phyloP scores from a whole-genome alignment of 2,797 vertebrate species.

The Arnoldichthys spilopterus region DNA sequence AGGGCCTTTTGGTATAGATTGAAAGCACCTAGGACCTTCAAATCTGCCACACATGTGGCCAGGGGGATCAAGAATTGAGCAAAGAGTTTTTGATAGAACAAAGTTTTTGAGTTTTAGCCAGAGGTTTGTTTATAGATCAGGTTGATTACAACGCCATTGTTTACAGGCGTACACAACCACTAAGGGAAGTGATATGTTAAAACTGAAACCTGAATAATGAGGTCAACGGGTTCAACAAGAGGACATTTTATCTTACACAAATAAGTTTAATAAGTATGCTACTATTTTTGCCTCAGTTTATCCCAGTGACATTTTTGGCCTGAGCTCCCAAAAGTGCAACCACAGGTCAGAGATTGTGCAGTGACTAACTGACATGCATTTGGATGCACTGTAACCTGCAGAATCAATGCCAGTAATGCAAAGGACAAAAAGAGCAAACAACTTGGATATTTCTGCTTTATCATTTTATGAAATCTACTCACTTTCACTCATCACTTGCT shows the following conservation, averaged over 20 bases:
- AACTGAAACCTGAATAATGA: too few species aligned
- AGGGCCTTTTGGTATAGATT: too few species aligned
- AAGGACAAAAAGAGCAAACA: too few species aligned
- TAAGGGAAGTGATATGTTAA: too few species aligned
- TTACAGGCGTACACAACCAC: too few species aligned
- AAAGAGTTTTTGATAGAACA: too few species aligned
- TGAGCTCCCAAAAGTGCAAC: neutral
- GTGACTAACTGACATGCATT: neutral
- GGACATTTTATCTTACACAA: neutral
- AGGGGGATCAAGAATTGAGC: too few species aligned
- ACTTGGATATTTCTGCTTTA: neutral
- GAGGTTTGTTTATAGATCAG: too few species aligned
- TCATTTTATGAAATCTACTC: constrained; percentile 2
- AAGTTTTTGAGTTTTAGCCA: too few species aligned
- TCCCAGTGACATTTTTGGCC: neutral
- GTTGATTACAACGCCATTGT: too few species aligned
- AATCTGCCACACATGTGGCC: too few species aligned
- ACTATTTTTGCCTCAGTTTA: neutral
- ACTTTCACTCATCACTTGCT: constrained; percentile 11
- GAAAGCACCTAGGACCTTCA: too few species aligned
- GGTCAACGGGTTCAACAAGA: neutral
- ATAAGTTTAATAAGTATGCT: neutral
- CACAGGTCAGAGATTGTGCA: neutral
- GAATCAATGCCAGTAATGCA: neutral
- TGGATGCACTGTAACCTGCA: neutral